Base-by-base conservation (phyloP, 2,797 vertebrate species). In the Sciurus vulgaris region DNA sequence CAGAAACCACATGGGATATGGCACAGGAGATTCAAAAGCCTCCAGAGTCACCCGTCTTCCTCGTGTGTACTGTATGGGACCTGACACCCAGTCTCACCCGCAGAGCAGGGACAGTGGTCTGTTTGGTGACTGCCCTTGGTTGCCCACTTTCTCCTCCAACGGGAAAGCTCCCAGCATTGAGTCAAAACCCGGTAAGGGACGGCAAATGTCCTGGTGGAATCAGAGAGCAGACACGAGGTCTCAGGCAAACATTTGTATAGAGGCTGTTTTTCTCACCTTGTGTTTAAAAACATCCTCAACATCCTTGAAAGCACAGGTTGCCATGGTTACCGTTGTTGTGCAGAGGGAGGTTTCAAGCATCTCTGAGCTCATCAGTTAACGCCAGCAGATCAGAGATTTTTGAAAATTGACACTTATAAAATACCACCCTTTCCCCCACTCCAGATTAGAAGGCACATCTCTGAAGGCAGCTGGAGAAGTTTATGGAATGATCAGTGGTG, bases 371-470 rank as follows among this genome's bases (percentile, higher is more conserved):
- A 95, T 85, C 83, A 92, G 93, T 72, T 83, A 97, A 97, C 92
- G 84, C 18, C 41, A 93, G 95, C 44, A 97, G 67, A 92, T 89
- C 30, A 87, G 76, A 91, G 0, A 83, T 49, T 97, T 97, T 87
- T 95, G 95, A 97, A 97, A 98, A 98, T 11, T 95, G 86, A 88
- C 98, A 97, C 97, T 98, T 96, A 93, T 92, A 95, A 98, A 97
- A 9, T 95, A 94, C 70, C 91, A 78, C 7, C 56, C 88, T 15
- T 38, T 56, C 3, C 10, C 8, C 1, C 20, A 67, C 83, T 83
- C 33, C 44, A 70, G 86, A 93, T 97, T 93, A 72, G 63, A 98
- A 98, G 95, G 94, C 72, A 83, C 87, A 94, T 30, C 63, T 91
- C 56, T 35, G 51, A 94, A 93, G 86, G 88, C 93, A 94, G 65